A percentile compares a stretch with the other conserved stretches of the same genome.
These are phyloP conservation scores for Myotis myotis DNA, from an alignment of 2,797 vertebrate genomes.

Conservation along the genomic window DNA sequence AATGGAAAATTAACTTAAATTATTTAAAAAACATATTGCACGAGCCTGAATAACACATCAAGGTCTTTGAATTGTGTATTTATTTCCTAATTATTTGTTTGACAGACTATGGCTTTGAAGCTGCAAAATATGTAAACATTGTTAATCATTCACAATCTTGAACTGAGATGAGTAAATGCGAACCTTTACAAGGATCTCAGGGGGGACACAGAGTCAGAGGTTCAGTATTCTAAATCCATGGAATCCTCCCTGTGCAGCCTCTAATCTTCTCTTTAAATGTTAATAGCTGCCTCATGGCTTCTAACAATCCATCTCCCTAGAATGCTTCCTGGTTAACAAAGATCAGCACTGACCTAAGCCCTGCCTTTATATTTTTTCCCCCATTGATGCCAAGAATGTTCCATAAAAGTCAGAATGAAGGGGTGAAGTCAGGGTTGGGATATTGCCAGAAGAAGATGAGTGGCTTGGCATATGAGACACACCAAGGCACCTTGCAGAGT, in stretches of 20 bases:
- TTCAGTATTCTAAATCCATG: background rate
- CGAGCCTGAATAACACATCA: background rate
- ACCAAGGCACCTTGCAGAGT: too few species aligned
- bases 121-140: background rate
- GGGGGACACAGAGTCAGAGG: background rate
- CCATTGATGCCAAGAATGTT: background rate
- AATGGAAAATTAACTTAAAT: background rate
- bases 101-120: background rate
- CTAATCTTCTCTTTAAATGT: background rate
- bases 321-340: conserved; percentile 26
- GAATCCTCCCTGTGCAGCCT: background rate
- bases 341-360: background rate
- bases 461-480: too few species aligned
- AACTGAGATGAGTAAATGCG: background rate
- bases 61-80: background rate
- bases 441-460: background rate
- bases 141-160: background rate
- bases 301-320: background rate
- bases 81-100: conserved; percentile 18
- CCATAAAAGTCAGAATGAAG: background rate
- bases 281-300: background rate
- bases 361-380: background rate
- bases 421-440: background rate
- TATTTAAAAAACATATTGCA: background rate
- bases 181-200: background rate